Base-by-base conservation (phyloP, 2,888 invertebrate species). In the Pterostichus niger region DNA sequence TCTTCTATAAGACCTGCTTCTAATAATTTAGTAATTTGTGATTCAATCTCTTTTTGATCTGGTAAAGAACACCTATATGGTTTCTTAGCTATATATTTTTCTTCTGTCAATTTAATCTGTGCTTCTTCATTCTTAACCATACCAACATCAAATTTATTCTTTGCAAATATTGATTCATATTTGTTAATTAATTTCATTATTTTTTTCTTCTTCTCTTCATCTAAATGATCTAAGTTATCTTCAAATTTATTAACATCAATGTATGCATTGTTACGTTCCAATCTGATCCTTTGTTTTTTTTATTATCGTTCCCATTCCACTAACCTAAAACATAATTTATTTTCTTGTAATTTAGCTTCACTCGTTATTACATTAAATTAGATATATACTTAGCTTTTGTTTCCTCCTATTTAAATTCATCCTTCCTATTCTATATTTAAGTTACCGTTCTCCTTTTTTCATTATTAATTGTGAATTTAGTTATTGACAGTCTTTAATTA, bases 11-110 rank as follows among this genome's bases (percentile, higher is more conserved):
- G 52, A 13, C 56, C 54, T 54, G n/a, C 44, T 78, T 84, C 6
- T 6, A 81, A n/a, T 40, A 84, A 35, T 75, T 80, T 54, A 13
- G 59, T 15, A 46, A 83, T 44, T 52, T 85, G 84, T 40, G 17
- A 7, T 77, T 85, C 85, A 81, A 84, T 85, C 52, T 84, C 84
- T 35, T 59, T 17, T 40, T 80, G 83, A 56, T 84, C 83, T 33
- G 10, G 33, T 7, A 75, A 11, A 54, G 44, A 24, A 80, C 31
- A 11, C 35, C 40, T 44, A n/a, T 75, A 73, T 17, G 75, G 49
- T 76, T 54, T 83, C 13, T 17, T 59, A 6, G 64, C 15, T 15
- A 75, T 61, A 64, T 76, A 82, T 15, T 35, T 78, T 17, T 78
- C 24, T 77, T 78, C 78, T 68, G 44, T 79, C 40, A 83, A 44